Conservation (phyloP, 2,888 invertebrate genomes). For the Chaitophorus viminalis region DNA sequence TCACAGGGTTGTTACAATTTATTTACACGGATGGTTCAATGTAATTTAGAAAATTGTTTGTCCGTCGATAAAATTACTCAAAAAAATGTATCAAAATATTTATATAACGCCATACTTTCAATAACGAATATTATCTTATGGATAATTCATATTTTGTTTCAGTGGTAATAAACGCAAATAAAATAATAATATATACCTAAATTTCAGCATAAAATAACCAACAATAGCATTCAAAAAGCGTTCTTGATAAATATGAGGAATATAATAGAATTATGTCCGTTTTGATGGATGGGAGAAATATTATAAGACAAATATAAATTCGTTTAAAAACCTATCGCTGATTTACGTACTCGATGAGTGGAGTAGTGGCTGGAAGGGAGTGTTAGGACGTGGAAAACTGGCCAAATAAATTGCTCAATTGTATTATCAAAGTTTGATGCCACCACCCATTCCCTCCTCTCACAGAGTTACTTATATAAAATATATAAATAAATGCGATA, state of each 20-base stretch:
- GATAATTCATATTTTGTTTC: too few relatives aligned
- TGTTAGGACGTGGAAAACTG: not conserved
- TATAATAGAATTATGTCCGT: conserved; percentile 10
- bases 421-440: conserved; percentile 50
- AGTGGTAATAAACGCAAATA: too few relatives aligned
- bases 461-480: not conserved
- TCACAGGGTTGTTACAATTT: too few relatives aligned
- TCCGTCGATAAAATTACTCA: too few relatives aligned
- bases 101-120: too few relatives aligned
- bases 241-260: not conserved
- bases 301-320: conserved; percentile 34
- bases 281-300: not conserved
- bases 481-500: not conserved
- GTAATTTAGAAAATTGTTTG: too few relatives aligned
- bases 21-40: too few relatives aligned
- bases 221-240: too few relatives aligned
- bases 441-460: not conserved
- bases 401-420: conserved; percentile 42
- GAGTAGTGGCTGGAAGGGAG: not conserved
- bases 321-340: conserved; percentile 2
- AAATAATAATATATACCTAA: too few relatives aligned
- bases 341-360: not conserved
- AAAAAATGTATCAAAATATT: too few relatives aligned
- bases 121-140: too few relatives aligned
- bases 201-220: too few relatives aligned